Base-by-base conservation (phyloP, 2,797 vertebrate species). In the Apodemus agrarius region DNA sequence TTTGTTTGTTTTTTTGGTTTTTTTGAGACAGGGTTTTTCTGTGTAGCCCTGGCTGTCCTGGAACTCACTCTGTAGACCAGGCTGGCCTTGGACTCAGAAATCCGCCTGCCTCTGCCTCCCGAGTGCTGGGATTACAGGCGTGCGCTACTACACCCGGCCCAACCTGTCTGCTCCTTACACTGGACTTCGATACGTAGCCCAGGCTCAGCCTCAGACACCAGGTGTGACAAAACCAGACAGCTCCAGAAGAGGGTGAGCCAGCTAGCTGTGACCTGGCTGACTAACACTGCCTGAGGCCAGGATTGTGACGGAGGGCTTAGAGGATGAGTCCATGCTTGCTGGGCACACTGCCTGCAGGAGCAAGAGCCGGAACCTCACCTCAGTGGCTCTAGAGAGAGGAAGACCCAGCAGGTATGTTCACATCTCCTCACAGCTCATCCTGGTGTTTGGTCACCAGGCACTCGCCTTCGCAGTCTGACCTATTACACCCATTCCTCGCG, bases 391-490 rank as follows among this genome's bases (percentile, higher is more conserved):
- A 37, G 34, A 37, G 31, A 17, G 31, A 88, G 69, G 67, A 57
- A 88, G 69, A 6, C 67, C 69, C 69, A 59, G 84, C 52, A 57
- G 69, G 10, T 43, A 26, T 88, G 69, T 46, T 86, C n/a, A 69
- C 40, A 69, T 69, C 67, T n/a, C 34, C 16, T n/a, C 67, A 69
- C 67, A 69, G 34, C 34, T 69, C 67, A 12, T 72, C 93, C 49
- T 83, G 82, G 13, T 34, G 1, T 0, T 6, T 0, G 16, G 52
- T 94, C 89, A 54, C 80, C 19, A 52, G 75, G 74, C 13, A 13
- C 79, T 75, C 54, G 46, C 29, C 89, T 97, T 96, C 92, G 89
- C 69, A 67, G 89, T 93, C 59, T 29, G 83, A 84, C 91, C 95
- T 88, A 87, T 95, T 54, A 34, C 54, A 65, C 54, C 0, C 16